Conservation (phyloP, 2,888 invertebrate species). For the Zygothrica quintamaculata region DNA sequence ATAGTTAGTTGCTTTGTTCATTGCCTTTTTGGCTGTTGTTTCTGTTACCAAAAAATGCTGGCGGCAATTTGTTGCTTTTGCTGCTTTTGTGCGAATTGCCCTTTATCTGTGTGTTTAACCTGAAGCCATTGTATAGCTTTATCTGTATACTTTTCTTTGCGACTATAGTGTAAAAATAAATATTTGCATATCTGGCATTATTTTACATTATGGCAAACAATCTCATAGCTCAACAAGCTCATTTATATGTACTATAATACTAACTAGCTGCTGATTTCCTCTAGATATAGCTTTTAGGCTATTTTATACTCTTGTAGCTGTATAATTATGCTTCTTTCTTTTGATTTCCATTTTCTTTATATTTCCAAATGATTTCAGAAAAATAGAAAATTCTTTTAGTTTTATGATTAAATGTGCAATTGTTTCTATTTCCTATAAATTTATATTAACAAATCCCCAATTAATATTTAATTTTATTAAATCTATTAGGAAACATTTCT, state of each 20-base stretch:
- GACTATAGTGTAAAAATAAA: conserved; percentile 37
- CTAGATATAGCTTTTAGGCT: neutral
- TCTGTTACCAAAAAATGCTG: conserved; percentile 25
- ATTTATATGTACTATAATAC: conserved; percentile 1
- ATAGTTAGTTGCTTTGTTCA: conserved; percentile 32
- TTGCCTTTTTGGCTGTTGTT: conserved; percentile 10
- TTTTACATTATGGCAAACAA: conserved; percentile 11
- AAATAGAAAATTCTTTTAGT: no score
- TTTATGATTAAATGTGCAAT: no score
- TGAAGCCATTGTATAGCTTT: conserved; percentile 22
- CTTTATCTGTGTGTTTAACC: conserved; percentile 29
- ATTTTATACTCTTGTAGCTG: no score
- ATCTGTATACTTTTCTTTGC: conserved; percentile 42
- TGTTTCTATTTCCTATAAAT: no score
- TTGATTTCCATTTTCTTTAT: no score
- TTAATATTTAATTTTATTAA: no score
- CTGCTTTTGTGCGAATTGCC: conserved; percentile 13
- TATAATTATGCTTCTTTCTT: no score
- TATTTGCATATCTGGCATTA: conserved; percentile 53
- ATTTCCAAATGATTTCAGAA: no score
- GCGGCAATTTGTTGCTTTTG: conserved; percentile 29
- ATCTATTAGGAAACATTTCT: no score
- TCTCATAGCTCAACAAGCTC: conserved; percentile 23
- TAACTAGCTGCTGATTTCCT: neutral
- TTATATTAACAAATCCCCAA: no score